These are phyloP conservation scores for Lordiphosa fenestrarum DNA, from an alignment of 2,888 invertebrate genomes.

Conservation along the genomic window DNA sequence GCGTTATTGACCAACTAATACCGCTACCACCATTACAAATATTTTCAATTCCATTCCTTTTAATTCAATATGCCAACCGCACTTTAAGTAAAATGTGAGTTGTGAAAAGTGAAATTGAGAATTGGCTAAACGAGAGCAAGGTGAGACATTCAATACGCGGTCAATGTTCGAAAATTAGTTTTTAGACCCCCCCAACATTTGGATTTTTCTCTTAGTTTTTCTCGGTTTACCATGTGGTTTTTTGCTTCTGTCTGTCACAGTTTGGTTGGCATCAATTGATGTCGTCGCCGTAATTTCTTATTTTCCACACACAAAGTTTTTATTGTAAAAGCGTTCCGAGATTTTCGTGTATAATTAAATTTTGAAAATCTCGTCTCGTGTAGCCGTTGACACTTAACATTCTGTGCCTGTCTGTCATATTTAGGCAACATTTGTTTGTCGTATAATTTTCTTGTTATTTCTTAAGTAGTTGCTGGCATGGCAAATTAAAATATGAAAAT, in stretches of 20 bases:
- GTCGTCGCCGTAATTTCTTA: constrained; percentile 47
- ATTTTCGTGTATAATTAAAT: constrained; percentile 37
- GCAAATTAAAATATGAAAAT: constrained; percentile 44
- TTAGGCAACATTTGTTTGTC: constrained; percentile 20
- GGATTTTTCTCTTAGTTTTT: constrained; percentile 24
- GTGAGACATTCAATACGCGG: constrained; percentile 27
- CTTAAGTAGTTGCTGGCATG: constrained; percentile 37
- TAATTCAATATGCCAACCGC: too few relatives aligned
- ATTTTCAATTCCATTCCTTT: too few relatives aligned
- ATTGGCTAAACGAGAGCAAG: constrained; percentile 26
- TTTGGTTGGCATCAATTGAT: constrained; percentile 31
- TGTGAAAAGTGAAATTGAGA: background rate
- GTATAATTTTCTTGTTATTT: constrained; percentile 19
- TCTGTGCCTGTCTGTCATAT: constrained; percentile 58
- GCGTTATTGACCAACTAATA: too few relatives aligned
- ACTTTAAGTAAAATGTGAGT: too few relatives aligned
- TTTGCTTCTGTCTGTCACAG: constrained; percentile 18
- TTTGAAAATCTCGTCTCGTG: constrained; percentile 54
- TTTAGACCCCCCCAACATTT: constrained; percentile 47
- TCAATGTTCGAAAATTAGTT: constrained; percentile 65
- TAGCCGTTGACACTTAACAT: constrained; percentile 71
- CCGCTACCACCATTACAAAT: too few relatives aligned
- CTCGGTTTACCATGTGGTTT: constrained; percentile 12
- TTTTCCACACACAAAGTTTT: constrained; percentile 14
- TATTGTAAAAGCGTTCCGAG: constrained; percentile 1